Percentiles rank a stretch among this genome's conserved stretches.
These are phyloP conservation scores for Astropecten irregularis DNA, from an alignment of 53 echinoderm and acorn worm species.

Conservation along the genomic window DNA sequence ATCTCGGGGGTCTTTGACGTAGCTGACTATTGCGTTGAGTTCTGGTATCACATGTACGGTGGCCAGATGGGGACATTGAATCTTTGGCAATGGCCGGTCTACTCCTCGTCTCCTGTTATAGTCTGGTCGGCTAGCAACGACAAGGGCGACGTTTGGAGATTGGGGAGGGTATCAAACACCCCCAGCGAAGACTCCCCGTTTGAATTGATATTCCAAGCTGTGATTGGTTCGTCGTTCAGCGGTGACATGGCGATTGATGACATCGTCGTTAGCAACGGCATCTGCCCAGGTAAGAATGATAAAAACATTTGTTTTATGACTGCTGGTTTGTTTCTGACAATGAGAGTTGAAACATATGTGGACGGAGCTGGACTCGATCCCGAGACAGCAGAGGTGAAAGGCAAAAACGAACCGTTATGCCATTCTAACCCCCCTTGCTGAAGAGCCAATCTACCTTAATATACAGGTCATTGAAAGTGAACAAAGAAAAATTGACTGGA, in stretches of 20 bases:
- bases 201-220: slow-evolving; percentile 39
- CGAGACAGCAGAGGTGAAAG: too few species aligned
- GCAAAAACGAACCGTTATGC: too few species aligned
- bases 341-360: background rate
- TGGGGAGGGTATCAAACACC: slow-evolving; percentile 42
- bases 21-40: slow-evolving; percentile 58
- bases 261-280: slow-evolving; percentile 63
- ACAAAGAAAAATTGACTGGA: too few species aligned
- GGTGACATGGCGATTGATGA: slow-evolving; percentile 85
- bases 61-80: slow-evolving; percentile 62
- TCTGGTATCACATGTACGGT: slow-evolving; percentile 84
- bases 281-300: slow-evolving; percentile 68
- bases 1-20: slow-evolving; percentile 61
- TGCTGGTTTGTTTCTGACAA: background rate
- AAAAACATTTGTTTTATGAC: background rate
- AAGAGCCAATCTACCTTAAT: too few species aligned
- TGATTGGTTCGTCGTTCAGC: slow-evolving; percentile 53
- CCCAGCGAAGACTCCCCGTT: slow-evolving; percentile 1
- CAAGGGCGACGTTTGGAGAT: slow-evolving; percentile 75
- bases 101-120: background rate
- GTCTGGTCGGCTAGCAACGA: slow-evolving; percentile 31
- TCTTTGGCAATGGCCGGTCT: slow-evolving; percentile 33
- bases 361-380: background rate
- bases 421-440: too few species aligned
- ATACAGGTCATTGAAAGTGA: too few species aligned